Conservation (phyloP, 30 jellyfish, hydroid and myxozoan species). For the Catostylus mosaicus region DNA sequence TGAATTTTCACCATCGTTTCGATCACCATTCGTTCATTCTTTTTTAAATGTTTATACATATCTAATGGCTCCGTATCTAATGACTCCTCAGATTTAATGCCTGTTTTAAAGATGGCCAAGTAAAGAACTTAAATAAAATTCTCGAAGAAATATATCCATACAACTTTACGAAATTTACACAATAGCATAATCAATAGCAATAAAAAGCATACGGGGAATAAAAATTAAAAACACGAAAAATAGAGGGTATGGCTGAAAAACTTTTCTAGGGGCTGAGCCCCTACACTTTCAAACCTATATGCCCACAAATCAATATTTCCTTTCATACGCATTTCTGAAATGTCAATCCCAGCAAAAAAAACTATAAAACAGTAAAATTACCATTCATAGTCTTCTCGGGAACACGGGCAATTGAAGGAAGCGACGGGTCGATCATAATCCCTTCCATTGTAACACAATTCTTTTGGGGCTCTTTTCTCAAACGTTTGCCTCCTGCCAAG, state of each 20-base stretch:
- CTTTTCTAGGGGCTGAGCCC: not conserved
- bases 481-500: conserved; percentile 79
- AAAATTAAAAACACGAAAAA: not conserved
- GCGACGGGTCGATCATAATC: conserved; percentile 82
- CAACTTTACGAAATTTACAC: no score
- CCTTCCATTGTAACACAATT: conserved; percentile 80
- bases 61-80: no score
- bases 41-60: no score
- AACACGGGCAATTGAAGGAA: conserved; percentile 67
- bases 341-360: not conserved
- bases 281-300: no score
- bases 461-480: conserved; percentile 75
- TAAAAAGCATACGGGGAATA: not conserved
- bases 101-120: no score
- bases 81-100: no score
- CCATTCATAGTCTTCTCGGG: conserved; percentile 90
- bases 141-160: no score
- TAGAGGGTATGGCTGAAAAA: not conserved
- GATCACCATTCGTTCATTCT: no score
- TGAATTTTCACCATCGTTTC: no score
- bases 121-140: no score
- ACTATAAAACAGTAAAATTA: not conserved
- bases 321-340: not conserved
- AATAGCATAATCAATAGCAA: not conserved
- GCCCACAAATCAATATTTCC: not conserved